Evolutionary conservation across 2,888 invertebrate genomes (phyloP), one percentile per base, ranked within the genome.

Genomic region (Mechanitis messenoides): DNA sequence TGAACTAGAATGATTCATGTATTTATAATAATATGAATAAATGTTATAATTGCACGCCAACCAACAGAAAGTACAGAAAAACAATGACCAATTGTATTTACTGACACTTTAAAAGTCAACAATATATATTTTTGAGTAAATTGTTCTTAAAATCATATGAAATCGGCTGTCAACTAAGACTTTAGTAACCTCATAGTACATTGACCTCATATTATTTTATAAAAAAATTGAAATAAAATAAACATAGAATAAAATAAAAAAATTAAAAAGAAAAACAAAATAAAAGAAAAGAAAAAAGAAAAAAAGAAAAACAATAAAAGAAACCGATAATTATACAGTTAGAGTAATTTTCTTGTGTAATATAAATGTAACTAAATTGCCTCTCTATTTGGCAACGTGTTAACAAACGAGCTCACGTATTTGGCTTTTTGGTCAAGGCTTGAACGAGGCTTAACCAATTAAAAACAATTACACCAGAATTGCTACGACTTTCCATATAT

Each of bases 401-500:
- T 66, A 63, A 64, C 62, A 62, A 66, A 62, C 61, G 59, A 56
- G 63, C 55, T 45, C 60, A 62, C 60, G 56, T 31, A 58, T 66
- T 67, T 60, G 67, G 63, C 58, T 61, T 64, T 64, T 64, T 68
- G 66, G 68, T 66, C 68, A 68, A 68, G 66, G 68, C 56, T 66
- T 55, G 45, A 20, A 62, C 66, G 61, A 64, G 64, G 62, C 28
- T 64, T 61, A 58, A 55, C 60, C 68, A 61, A 68, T 66, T 68
- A 68, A 61, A 56, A 56, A 53, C 65, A 64, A 62, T 61, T 66
- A 64, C 57, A 60, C 61, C 54, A 55, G 62, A 63, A 20, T 20
- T 59, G 50, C 9, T 55, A 45, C 57, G 53, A 53, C 59, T 56
- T 62, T 28, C 55, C 53, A 55, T 47, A 47, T 20, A 20, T 20